phyloP scores from a whole-genome alignment of 2,888 invertebrate species.

The Erynnis tages region DNA sequence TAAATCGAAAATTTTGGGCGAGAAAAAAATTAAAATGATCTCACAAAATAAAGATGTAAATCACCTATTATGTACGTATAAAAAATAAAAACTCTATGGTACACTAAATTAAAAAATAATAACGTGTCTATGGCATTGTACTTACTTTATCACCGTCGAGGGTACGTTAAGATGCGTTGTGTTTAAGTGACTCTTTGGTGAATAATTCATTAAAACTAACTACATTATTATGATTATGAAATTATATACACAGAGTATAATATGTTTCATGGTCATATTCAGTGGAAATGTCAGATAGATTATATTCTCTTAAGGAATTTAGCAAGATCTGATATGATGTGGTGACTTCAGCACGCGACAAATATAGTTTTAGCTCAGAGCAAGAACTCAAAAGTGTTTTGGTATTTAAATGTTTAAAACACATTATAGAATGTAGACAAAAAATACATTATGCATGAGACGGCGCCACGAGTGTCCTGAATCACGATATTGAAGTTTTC shows the following conservation, averaged over 20 bases:
- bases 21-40: slow-evolving; percentile 1
- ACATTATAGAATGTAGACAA: too few relatives aligned
- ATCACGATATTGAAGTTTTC: too few relatives aligned
- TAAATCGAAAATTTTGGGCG: not conserved
- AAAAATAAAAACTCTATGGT: slow-evolving; percentile 40
- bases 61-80: slow-evolving; percentile 37
- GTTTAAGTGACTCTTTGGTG: slow-evolving; percentile 49
- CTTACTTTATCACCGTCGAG: slow-evolving; percentile 30
- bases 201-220: slow-evolving; percentile 39
- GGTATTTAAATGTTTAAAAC: too few relatives aligned
- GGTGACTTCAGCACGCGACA: too few relatives aligned
- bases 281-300: too few relatives aligned
- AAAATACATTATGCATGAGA: too few relatives aligned
- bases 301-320: too few relatives aligned
- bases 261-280: too few relatives aligned
- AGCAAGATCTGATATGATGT: too few relatives aligned
- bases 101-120: slow-evolving; percentile 35
- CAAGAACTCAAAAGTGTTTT: too few relatives aligned
- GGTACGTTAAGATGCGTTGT: slow-evolving; percentile 7
- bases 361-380: too few relatives aligned
- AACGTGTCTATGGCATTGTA: slow-evolving; percentile 36
- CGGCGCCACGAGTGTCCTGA: too few relatives aligned
- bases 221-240: slow-evolving; percentile 5
- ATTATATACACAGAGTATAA: not conserved
- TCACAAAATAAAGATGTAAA: slow-evolving; percentile 11